A percentile compares a stretch with the other conserved stretches of the same genome.
Evolutionary conservation across 2,888 invertebrate species (phyloP).

Genomic region (Dolichomitus sp.): DNA sequence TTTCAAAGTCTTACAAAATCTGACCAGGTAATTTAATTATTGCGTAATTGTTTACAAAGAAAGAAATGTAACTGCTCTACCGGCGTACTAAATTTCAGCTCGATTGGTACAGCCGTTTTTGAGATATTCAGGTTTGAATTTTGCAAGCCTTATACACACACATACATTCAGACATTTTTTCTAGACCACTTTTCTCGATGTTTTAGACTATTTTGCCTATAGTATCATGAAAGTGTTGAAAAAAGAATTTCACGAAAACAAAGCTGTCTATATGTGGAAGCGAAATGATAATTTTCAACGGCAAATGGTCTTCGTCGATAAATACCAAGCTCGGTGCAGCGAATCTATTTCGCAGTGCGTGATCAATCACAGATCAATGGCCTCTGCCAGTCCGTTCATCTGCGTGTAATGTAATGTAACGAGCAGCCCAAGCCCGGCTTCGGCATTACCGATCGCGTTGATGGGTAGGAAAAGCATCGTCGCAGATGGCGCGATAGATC

Average conservation of each 20-base stretch:
- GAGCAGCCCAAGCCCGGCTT: not conserved
- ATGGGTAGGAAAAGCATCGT: constrained; percentile 1
- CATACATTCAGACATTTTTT: too few species aligned
- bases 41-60: too few species aligned
- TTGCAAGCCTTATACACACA: too few species aligned
- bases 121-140: too few species aligned
- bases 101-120: too few species aligned
- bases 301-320: constrained; percentile 23
- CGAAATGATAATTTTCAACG: constrained; percentile 9
- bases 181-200: too few species aligned
- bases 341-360: constrained; percentile 34
- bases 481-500: constrained; percentile 22
- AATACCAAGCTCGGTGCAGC: not conserved
- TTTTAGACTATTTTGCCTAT: too few species aligned
- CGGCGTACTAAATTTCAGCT: too few species aligned
- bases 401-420: not conserved
- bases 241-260: not conserved
- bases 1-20: too few species aligned
- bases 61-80: too few species aligned
- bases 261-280: not conserved
- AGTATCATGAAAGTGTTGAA: too few species aligned
- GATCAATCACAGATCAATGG: constrained; percentile 58
- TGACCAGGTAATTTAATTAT: too few species aligned
- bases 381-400: constrained; percentile 40
- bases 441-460: constrained; percentile 28